phyloP scores from a whole-genome alignment of 2,888 invertebrate species.

The Leptarthrus brevirostris region DNA sequence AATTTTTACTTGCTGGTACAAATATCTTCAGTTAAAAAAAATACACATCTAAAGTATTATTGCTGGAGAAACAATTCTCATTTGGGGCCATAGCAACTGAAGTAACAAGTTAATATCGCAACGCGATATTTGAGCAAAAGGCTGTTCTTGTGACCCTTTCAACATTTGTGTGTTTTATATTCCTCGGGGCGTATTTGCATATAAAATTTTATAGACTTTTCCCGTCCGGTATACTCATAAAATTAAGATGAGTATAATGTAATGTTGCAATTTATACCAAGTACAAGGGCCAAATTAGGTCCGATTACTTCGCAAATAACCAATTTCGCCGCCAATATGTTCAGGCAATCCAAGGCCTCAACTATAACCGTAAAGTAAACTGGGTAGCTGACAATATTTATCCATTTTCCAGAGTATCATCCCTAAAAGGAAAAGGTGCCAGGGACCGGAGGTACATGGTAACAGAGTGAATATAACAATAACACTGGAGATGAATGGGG shows the following conservation, averaged over 20 bases:
- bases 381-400: conserved; percentile 46
- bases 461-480: conserved; percentile 49
- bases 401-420: conserved; percentile 41
- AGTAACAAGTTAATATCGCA: too few relatives aligned
- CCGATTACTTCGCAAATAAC: conserved; percentile 40
- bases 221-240: background rate
- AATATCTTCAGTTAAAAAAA: too few relatives aligned
- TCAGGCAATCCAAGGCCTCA: conserved; percentile 37
- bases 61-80: too few relatives aligned
- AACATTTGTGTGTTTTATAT: too few relatives aligned
- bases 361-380: conserved; percentile 49
- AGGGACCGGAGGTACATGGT: conserved; percentile 30
- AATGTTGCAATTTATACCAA: conserved; percentile 7
- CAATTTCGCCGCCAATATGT: conserved; percentile 32
- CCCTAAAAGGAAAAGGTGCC: conserved; percentile 35
- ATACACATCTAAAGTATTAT: too few relatives aligned
- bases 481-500: conserved; percentile 44
- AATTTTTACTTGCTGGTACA: too few relatives aligned
- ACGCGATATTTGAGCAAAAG: too few relatives aligned
- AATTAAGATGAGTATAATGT: conserved; percentile 30
- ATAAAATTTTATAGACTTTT: conserved; percentile 24
- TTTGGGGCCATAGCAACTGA: too few relatives aligned
- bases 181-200: background rate
- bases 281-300: conserved; percentile 28
- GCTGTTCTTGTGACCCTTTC: too few relatives aligned